Evolutionary conservation across 2,888 invertebrate genomes (phyloP), one percentile per base, ranked within the genome.

Genomic region (Cantharis lateralis): DNA sequence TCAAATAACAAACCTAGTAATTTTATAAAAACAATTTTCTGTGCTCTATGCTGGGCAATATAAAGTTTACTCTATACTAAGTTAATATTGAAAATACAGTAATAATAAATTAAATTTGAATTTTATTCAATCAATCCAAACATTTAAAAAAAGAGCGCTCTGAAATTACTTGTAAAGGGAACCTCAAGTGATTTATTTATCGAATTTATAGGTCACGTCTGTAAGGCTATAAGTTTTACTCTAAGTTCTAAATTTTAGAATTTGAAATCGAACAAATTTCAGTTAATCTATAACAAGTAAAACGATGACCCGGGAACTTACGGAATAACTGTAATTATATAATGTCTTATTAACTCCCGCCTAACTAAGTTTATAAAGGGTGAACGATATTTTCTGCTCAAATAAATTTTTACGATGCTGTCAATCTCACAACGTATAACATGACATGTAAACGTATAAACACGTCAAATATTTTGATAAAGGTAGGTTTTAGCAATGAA

Each of bases 381-480:
- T 48, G 48, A 48, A 48, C 7, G 48, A 20, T 20, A 66, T 66
- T 66, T 66, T 66, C 13, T 16, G 20, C 64, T n/a, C 64, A n/a
- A 11, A 66, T 48, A 66, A 66, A 66, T 66, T 66, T 9, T 16
- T 66, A 66, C 64, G 64, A 66, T 16, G n/a, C 20, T 66, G 64
- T 13, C 64, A 15, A 66, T 66, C 64, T 66, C 64, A 24, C 20
- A 18, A 16, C 64, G 20, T 20, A 66, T 66, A 13, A 66, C 15
- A 66, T 66, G 64, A 66, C 64, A 66, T 20, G 24, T 20, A 20
- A 20, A n/a, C 20, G 63, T 20, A 66, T 20, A 20, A 64, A 16
- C n/a, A 66, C 64, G 64, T 66, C 64, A 66, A 20, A 66, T 16
- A 24, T 66, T 66, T 66, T 66, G 64, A 66, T 66, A 66, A 66